Conservation (phyloP, 2,113 vertebrate species). For the Phoxinus phoxinus region DNA sequence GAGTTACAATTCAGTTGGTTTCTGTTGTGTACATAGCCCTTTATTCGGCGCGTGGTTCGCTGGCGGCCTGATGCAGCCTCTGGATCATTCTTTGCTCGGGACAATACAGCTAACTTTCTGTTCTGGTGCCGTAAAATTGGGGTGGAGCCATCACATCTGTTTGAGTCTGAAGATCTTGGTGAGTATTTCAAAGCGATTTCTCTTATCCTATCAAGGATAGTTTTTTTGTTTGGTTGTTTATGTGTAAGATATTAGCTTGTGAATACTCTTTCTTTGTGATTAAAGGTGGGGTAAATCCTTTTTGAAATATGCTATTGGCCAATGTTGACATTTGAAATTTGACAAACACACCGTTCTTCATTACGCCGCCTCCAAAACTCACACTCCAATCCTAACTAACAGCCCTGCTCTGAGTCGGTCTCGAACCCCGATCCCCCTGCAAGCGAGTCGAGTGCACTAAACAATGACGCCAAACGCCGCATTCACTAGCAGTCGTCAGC, state of each 20-base stretch:
- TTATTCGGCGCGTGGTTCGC: constrained; percentile 84
- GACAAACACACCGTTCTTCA: no score
- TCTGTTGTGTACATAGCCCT: constrained; percentile 58
- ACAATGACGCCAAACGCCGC: no score
- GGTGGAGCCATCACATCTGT: constrained; percentile 91
- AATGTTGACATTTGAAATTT: no score
- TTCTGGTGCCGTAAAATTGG: constrained; percentile 97
- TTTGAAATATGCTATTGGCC: no score
- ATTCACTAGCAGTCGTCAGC: no score
- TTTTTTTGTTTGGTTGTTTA: neutral
- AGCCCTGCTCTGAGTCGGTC: no score
- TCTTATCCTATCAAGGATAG: neutral
- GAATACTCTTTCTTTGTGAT: neutral
- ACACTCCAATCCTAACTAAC: no score
- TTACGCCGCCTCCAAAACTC: no score
- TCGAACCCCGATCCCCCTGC: no score
- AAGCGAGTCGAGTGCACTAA: no score
- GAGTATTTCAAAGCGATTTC: constrained; percentile 65
- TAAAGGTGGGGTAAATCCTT: neutral
- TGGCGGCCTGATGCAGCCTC: constrained; percentile 91
- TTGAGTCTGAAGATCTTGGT: constrained; percentile 98
- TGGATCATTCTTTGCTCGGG: constrained; percentile 95
- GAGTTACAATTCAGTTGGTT: constrained; percentile 34
- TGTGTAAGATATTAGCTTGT: neutral
- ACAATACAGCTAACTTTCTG: constrained; percentile 97